Evolutionary conservation across 2,888 invertebrate genomes (phyloP), one percentile per base, ranked within the genome.

Genomic region (Cordilura impudica): DNA sequence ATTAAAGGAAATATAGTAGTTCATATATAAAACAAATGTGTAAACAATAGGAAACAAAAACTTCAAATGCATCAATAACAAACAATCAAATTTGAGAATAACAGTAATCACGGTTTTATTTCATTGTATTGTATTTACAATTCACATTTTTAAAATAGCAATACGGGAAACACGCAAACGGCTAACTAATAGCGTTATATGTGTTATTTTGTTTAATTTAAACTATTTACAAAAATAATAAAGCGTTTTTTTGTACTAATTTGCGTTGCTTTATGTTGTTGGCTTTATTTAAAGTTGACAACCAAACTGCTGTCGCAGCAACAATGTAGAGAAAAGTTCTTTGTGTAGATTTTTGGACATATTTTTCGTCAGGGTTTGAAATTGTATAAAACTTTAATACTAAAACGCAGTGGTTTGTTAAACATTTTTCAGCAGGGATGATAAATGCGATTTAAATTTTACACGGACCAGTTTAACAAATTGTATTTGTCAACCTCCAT

Each of bases 91-190:
- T 10, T 31, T 10, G 8, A 31, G 31, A 51, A 21, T 51, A 70
- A 76, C 65, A 16, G 58, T 70, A 63, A 56, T 74, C 16, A 23
- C 29, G 53, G 16, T 5, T 45, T 23, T 21, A 6, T n/a, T 43
- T 29, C 51, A 16, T 14, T 29, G n/a, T 67, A 14, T 61, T 39
- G 29, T 43, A 31, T 51, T 51, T 23, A 26, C 51, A 51, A 43
- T 54, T 63, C 26, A n/a, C 51, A 21, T 19, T 43, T 63, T 75
- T 66, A 6, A 69, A 65, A 65, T 58, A 65, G 76, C 51, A 66
- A 71, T 60, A 76, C 76, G 71, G 71, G 71, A 77, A 76, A 47
- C 23, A 75, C 54, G 1, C 6, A 16, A 60, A 8, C 31, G 18
- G 18, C 35, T 29, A 5, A 43, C 21, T 19, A 70, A 63, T 76